phyloP scores from a whole-genome alignment of 2,113 vertebrate species.

The Cepphus grylle region DNA sequence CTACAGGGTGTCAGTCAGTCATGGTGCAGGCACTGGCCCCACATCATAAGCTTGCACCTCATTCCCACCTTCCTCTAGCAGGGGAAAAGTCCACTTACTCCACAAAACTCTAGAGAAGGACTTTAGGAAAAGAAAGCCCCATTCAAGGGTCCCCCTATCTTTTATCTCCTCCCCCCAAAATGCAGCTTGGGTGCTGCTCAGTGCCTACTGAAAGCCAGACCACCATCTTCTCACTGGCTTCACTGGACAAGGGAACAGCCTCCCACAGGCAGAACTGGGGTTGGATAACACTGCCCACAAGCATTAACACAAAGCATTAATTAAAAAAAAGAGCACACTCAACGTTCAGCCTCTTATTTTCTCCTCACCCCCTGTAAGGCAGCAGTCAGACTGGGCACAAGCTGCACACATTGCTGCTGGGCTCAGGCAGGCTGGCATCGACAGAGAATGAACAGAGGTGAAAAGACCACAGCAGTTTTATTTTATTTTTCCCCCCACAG shows the following conservation, averaged over 20 bases:
- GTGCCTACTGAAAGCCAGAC: neutral
- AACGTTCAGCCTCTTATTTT: neutral
- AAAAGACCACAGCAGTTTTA: neutral
- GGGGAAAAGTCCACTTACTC: neutral
- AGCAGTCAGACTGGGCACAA: neutral
- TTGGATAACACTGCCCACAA: neutral
- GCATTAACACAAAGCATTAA: neutral
- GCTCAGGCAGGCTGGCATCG: neutral
- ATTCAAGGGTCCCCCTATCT: neutral
- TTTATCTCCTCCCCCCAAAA: neutral
- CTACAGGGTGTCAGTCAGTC: fast-evolving
- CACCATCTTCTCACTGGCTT: neutral
- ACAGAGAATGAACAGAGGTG: neutral
- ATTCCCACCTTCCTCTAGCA: neutral
- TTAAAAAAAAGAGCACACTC: neutral
- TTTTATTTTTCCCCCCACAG: neutral
- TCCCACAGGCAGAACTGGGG: fast-evolving
- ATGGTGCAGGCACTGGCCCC: fast-evolving
- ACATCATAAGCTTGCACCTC: too few species aligned
- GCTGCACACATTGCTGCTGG: neutral
- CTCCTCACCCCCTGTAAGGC: neutral
- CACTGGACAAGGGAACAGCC: neutral
- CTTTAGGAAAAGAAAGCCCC: neutral
- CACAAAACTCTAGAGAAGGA: neutral
- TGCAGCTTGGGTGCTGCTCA: neutral